phyloP scores from a whole-genome alignment of 2,888 invertebrate species.

The Melikaiella ostensackeni region DNA sequence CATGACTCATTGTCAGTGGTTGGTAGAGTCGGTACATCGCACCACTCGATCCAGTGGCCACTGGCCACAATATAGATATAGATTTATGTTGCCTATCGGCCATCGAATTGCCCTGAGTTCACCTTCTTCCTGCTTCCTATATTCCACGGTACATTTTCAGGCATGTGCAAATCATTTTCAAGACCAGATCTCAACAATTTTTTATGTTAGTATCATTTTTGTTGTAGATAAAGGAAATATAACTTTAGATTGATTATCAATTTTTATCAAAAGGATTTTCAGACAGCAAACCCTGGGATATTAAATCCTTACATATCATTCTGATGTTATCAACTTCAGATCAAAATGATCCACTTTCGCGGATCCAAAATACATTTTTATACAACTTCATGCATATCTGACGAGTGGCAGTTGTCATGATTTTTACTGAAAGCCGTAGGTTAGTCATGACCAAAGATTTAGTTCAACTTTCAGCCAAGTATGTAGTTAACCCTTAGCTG shows the following conservation, averaged over 20 bases:
- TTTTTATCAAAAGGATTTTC: neutral
- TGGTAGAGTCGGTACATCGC: neutral
- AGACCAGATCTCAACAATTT: neutral
- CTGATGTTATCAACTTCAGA: too few species aligned
- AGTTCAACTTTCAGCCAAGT: too few species aligned
- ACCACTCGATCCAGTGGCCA: conserved; percentile 23
- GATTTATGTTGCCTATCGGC: neutral
- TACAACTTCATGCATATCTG: too few species aligned
- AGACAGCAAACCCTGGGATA: too few species aligned
- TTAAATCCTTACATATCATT: too few species aligned
- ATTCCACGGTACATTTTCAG: conserved; percentile 35
- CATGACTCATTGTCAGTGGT: neutral
- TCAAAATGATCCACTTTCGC: too few species aligned
- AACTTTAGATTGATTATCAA: neutral
- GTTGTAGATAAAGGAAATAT: neutral
- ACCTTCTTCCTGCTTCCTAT: conserved; percentile 28
- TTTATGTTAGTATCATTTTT: neutral
- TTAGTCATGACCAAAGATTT: too few species aligned
- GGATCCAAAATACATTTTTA: too few species aligned
- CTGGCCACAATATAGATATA: neutral
- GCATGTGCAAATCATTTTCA: conserved; percentile 32
- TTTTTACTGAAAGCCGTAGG: too few species aligned
- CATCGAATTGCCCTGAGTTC: neutral
- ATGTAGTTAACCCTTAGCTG: too few species aligned
- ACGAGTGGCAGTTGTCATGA: too few species aligned